Base-by-base conservation (phyloP, 2,888 invertebrate species). In the Aspidiotus rigidus region DNA sequence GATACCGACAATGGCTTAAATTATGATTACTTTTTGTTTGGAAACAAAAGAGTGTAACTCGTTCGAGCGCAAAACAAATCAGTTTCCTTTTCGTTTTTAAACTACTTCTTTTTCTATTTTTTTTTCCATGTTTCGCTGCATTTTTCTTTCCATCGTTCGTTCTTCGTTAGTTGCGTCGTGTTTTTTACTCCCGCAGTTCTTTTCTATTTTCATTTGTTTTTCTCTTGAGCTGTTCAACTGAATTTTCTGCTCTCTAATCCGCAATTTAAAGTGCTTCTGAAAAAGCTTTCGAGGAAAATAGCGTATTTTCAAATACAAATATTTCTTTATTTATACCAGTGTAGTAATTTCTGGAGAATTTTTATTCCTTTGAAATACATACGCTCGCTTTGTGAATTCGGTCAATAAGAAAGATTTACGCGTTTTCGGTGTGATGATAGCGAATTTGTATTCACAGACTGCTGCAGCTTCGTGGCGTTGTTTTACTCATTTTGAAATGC, bases 41-140 rank as follows among this genome's bases (percentile, higher is more conserved):
- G 66, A 66, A 66, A 66, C 66, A 66, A 66, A 66, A 56, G 66
- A 66, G 66, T 66, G 42, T 66, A 66, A 66, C 66, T 66, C 66
- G 66, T 66, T 66, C 59, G 59, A 66, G 66, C 66, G 66, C 66
- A 66, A 66, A 66, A 66, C 66, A 66, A 66, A 66, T 66, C 66
- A 66, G 66, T 66, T 66, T 66, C 66, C 66, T 66, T 66, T 66
- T 60, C 66, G 59, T 66, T 66, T 59, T 66, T 64, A 42, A 39
- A n/a, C 53, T 42, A 10, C 41, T 41, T 44, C 7, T 41, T 41
- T 62, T 62, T 62, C 2, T 62, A n/a, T 9, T 62, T 62, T 62
- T 42, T 17, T 49, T 17, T 49, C 1, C 49, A 49, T 41, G 44
- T 10, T n/a, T 49, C 17, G 10, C 11, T 60, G 11, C 10, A 41